Percentiles rank a stretch among this genome's conserved stretches.
phyloP scores from a whole-genome alignment of 2,113 vertebrate genomes.

The Lasiurus cinereus region DNA sequence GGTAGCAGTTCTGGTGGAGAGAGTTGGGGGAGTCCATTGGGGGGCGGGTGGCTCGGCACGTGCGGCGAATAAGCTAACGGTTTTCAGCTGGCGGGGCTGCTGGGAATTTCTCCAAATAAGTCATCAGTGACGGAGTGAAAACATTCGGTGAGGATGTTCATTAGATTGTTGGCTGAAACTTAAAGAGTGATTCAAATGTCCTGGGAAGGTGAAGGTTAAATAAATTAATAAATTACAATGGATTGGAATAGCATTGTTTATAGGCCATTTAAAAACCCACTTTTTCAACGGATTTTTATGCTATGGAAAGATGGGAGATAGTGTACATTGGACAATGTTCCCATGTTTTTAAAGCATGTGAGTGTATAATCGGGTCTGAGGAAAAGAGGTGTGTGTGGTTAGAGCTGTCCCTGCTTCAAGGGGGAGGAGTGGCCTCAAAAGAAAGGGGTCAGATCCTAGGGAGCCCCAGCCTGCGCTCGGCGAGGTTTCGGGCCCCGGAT shows the following conservation, averaged over 20 bases:
- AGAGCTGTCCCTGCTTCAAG: background rate
- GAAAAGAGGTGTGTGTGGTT: no score
- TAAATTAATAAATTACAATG: background rate
- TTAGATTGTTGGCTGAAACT: background rate
- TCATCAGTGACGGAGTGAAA: background rate
- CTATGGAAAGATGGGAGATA: background rate
- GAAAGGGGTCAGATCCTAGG: background rate
- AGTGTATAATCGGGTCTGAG: background rate
- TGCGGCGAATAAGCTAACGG: background rate
- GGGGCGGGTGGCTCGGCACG: background rate
- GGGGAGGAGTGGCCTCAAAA: background rate
- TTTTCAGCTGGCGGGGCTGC: background rate
- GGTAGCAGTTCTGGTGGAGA: no score
- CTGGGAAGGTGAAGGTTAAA: background rate
- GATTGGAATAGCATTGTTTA: background rate
- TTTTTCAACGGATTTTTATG: background rate
- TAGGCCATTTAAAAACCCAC: background rate
- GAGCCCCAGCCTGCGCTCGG: background rate
- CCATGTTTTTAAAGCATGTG: background rate
- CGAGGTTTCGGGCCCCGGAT: no score
- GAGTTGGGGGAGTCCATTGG: no score
- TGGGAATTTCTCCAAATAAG: background rate
- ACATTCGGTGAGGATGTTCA: background rate
- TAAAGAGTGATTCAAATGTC: background rate
- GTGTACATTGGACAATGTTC: background rate